A percentile compares a stretch with the other conserved stretches of the same genome.
These are phyloP conservation scores for Onychorhynchus coronatus DNA, from an alignment of 2,113 vertebrate species.

Conservation along the genomic window DNA sequence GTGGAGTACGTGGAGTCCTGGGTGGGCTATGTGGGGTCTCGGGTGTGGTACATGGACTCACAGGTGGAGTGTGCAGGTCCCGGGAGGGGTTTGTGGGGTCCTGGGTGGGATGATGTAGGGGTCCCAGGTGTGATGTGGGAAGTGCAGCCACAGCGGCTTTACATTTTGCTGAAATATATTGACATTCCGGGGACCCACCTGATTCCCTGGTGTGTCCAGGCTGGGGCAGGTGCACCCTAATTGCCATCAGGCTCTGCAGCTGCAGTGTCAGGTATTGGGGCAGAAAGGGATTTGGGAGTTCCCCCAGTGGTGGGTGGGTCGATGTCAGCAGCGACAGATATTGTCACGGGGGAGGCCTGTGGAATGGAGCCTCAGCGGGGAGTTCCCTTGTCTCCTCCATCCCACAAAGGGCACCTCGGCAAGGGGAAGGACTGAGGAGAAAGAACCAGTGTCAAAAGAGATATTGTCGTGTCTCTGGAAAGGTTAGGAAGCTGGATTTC, in stretches of 20 bases:
- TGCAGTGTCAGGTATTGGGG: accelerated
- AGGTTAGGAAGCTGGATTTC: background rate
- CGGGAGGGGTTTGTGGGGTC: accelerated
- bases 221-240: accelerated
- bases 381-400: background rate
- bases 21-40: background rate
- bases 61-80: background rate
- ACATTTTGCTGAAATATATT: accelerated
- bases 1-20: background rate
- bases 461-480: background rate
- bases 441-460: background rate
- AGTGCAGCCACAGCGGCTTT: accelerated
- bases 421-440: background rate
- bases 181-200: background rate
- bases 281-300: background rate
- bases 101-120: background rate
- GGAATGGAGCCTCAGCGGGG: accelerated
- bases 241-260: background rate
- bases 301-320: background rate
- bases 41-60: background rate
- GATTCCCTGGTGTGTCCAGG: accelerated
- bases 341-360: accelerated
- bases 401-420: background rate
- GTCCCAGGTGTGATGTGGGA: background rate
- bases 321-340: background rate